These are phyloP conservation scores for Hydractinia symbiolongicarpus DNA, from an alignment of 30 jellyfish, hydroid and myxozoan genomes.

Conservation along the genomic window DNA sequence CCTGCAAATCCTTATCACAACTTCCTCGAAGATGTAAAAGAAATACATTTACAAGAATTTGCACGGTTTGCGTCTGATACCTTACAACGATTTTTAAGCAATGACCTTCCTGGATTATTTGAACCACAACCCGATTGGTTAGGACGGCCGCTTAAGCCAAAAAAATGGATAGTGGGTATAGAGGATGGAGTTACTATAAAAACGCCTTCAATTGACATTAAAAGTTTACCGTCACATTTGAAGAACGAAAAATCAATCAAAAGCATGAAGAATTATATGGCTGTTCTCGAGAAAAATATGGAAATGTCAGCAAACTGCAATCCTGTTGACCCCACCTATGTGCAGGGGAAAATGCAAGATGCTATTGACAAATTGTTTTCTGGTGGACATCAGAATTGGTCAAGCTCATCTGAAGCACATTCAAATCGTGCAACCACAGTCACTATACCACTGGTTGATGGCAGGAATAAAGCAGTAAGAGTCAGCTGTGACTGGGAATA, in stretches of 20 bases:
- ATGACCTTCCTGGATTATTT: background rate
- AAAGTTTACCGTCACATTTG: background rate
- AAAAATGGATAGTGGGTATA: background rate
- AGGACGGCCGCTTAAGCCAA: background rate
- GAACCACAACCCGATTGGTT: background rate
- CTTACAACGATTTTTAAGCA: background rate
- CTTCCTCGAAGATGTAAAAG: background rate
- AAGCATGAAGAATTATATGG: background rate
- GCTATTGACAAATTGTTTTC: background rate
- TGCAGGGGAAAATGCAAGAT: background rate
- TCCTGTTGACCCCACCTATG: background rate
- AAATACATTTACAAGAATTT: background rate
- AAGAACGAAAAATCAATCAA: background rate
- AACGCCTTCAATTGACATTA: background rate
- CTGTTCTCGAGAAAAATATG: background rate
- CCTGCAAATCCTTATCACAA: conserved; percentile 5
- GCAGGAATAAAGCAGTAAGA: background rate
- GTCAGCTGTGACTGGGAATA: background rate
- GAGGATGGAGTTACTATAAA: background rate
- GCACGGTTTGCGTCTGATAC: background rate
- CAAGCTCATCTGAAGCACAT: background rate
- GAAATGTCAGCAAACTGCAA: background rate
- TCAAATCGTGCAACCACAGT: background rate
- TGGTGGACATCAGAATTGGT: background rate
- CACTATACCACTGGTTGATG: conserved; percentile 6